Conservation (phyloP, 2,797 vertebrate species). For the Phalanger gymnotis region DNA sequence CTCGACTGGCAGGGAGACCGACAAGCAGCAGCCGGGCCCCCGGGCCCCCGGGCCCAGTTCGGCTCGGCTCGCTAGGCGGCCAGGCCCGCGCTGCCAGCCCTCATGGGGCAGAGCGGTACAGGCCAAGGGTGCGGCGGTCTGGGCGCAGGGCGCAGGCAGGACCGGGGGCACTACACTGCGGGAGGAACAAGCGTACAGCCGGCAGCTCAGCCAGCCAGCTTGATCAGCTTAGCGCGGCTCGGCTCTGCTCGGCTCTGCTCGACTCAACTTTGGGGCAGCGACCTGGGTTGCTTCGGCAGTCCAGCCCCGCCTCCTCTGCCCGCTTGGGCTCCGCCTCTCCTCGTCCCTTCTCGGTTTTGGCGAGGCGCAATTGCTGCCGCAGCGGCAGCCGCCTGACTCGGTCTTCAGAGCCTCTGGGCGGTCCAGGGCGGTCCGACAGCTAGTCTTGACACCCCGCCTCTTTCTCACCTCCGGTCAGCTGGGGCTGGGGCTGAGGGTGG, state of each 20-base stretch:
- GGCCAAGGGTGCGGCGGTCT: background rate
- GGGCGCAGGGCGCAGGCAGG: background rate
- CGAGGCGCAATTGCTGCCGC: background rate
- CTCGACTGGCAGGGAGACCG: background rate
- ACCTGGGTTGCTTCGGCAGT: background rate
- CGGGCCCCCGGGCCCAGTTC: background rate
- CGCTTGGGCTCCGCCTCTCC: background rate
- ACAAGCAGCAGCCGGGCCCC: background rate
- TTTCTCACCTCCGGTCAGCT: background rate
- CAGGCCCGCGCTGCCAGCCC: constrained; percentile 34
- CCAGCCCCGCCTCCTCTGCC: too few species aligned
- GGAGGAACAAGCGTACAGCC: too few species aligned
- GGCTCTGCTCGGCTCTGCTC: background rate
- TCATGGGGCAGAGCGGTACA: constrained; percentile 12
- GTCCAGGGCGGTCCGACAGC: background rate
- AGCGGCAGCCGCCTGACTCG: background rate
- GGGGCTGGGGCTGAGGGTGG: background rate
- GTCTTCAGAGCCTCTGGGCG: background rate
- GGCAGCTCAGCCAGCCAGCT: background rate
- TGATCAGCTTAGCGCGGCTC: background rate
- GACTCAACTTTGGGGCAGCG: background rate
- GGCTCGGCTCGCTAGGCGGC: constrained; percentile 33
- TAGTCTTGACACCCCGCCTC: background rate
- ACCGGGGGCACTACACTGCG: background rate
- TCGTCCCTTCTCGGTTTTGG: background rate